phyloP scores from a whole-genome alignment of 2,113 vertebrate genomes.

The Penelope pileata region DNA sequence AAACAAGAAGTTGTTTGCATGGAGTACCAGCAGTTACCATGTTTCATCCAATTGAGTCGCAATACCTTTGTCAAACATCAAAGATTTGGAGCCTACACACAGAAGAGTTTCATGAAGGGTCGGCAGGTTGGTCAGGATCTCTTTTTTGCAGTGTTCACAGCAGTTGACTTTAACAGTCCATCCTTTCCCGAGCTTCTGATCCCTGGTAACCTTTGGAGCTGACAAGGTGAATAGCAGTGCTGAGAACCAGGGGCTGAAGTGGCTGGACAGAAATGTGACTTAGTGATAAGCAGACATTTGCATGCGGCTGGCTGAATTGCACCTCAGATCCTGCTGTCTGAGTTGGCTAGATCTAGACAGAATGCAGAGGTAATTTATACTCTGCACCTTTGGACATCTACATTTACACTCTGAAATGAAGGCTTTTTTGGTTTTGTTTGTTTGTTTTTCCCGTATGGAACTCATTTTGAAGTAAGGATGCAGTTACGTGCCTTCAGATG shows the following conservation, averaged over 20 bases:
- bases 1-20: not conserved
- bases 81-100: not conserved
- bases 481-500: not conserved
- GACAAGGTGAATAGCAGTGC: not conserved
- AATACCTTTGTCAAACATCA: not conserved
- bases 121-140: not conserved
- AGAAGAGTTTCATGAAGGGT: not conserved
- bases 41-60: not conserved
- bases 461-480: not conserved
- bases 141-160: not conserved
- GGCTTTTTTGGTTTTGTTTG: not conserved
- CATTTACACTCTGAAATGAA: not conserved
- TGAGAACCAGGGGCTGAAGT: rapidly evolving
- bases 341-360: not conserved
- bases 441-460: not conserved
- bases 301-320: not conserved
- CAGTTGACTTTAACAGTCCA: not conserved
- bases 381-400: not conserved
- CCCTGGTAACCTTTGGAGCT: not conserved
- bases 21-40: not conserved
- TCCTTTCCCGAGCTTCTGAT: not conserved
- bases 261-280: not conserved
- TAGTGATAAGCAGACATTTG: not conserved
- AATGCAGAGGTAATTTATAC: not conserved
- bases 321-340: not conserved